A percentile compares a stretch with the other conserved stretches of the same genome.
Conservation (phyloP, 2,113 vertebrate species). For the Sminthopsis crassicaudata region DNA sequence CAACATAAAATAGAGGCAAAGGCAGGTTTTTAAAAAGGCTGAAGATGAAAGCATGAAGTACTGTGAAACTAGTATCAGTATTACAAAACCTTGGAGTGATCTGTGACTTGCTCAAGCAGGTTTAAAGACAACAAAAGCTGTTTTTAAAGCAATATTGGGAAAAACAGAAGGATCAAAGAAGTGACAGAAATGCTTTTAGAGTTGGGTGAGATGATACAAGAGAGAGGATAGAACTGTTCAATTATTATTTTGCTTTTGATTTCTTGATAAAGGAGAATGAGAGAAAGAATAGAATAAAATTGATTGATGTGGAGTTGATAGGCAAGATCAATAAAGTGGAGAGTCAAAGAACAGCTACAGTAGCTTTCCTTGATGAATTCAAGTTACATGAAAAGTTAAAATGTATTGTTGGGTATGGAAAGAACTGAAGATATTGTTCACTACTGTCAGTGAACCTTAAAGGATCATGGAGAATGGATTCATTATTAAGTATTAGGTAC, state of each 20-base stretch:
- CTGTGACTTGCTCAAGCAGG: neutral
- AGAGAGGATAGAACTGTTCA: neutral
- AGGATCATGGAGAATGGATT: neutral
- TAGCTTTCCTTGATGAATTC: neutral
- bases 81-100: neutral
- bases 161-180: neutral
- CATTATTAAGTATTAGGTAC: neutral
- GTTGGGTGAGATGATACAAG: neutral
- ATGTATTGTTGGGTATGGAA: neutral
- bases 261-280: neutral
- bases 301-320: neutral
- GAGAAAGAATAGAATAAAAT: neutral
- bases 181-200: neutral
- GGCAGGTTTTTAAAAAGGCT: neutral
- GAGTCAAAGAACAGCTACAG: neutral
- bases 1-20: neutral
- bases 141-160: neutral
- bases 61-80: neutral
- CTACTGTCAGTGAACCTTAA: neutral
- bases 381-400: neutral
- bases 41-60: neutral
- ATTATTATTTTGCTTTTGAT: neutral
- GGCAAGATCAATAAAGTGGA: neutral
- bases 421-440: neutral
- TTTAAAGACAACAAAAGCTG: neutral